Conservation (phyloP, 2,797 vertebrate genomes). For the Muraenolepis orangiensis region DNA sequence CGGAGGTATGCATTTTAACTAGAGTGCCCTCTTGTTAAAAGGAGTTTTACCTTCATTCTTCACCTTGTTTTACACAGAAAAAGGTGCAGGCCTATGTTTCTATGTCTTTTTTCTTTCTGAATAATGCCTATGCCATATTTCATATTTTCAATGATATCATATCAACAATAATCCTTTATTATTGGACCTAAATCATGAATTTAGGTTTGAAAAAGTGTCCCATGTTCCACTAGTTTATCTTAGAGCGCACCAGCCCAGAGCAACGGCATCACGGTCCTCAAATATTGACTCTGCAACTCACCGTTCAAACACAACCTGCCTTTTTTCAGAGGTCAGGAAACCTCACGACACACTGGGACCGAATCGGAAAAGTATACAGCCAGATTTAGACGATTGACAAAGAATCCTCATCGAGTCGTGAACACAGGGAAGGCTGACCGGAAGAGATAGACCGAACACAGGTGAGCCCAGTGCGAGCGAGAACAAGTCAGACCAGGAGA, state of each 20-base stretch:
- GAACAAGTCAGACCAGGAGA: background rate
- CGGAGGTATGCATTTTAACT: no score
- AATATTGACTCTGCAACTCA: slow-evolving; percentile 7
- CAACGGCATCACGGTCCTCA: background rate
- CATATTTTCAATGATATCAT: background rate
- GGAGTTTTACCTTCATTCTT: background rate
- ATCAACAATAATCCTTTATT: background rate
- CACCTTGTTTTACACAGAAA: background rate
- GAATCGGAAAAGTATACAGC: background rate
- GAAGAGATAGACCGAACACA: background rate
- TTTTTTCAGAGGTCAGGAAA: background rate
- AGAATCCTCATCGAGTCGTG: background rate
- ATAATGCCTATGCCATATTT: background rate
- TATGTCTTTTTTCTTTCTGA: no score
- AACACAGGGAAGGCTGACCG: background rate
- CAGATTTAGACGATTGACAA: background rate
- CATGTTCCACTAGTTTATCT: background rate
- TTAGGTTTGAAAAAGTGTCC: background rate
- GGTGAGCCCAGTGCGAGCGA: background rate
- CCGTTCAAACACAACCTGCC: slow-evolving; percentile 9
- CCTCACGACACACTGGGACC: background rate
- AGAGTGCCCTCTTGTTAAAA: no score
- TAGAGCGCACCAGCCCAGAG: background rate
- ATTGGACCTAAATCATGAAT: background rate
- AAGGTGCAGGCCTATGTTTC: background rate